Base-by-base conservation (phyloP, 1,140 invertebrate genomes). In the Halesus radiatus region DNA sequence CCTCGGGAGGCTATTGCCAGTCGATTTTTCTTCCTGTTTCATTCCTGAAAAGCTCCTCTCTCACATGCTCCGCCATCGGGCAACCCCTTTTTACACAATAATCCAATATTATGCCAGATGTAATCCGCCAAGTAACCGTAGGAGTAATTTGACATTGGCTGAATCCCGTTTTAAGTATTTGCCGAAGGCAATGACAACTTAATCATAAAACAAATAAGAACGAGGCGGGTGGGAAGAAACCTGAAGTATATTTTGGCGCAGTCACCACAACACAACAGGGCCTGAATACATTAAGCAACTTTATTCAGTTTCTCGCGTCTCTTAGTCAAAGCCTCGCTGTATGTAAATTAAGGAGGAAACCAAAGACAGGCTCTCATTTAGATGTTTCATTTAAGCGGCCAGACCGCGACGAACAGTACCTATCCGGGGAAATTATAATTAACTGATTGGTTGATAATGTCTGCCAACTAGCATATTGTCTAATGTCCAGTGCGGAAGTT, bases 91-190 rank as follows among this genome's bases (percentile, higher is more conserved):
- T 62, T 70, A 56, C 79, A 72, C 68, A n/a, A 56, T 77, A 81
- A 68, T 75, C 50, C 66, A 8, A 45, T 75, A 81, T 81, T 81
- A 81, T 81, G 62, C 80, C 64, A 81, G 77, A 77, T 58, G 50
- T 77, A 77, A 81, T 68, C 74, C 68, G 66, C 66, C 8, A 53
- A 64, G 66, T 70, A 56, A 56, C 77, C 64, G 22, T 66, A 54
- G 75, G 75, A 68, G 29, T 32, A 78, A 81, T 78, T 82, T 74
- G 72, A 73, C 78, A 74, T 80, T 80, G 60, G 73, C 81, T 16
- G 60, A 82, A 80, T 78, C 75, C 79, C 54, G 80, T 80, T 83
- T 83, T 77, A 80, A 83, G 79, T 78, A 83, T 83, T 83, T 83
- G 76, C 81, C 29, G 78, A 76, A 77, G 75, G 78, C 78, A 80